Evolutionary conservation across 2,113 vertebrate species (phyloP).

Genomic region (Zootoca vivipara): DNA sequence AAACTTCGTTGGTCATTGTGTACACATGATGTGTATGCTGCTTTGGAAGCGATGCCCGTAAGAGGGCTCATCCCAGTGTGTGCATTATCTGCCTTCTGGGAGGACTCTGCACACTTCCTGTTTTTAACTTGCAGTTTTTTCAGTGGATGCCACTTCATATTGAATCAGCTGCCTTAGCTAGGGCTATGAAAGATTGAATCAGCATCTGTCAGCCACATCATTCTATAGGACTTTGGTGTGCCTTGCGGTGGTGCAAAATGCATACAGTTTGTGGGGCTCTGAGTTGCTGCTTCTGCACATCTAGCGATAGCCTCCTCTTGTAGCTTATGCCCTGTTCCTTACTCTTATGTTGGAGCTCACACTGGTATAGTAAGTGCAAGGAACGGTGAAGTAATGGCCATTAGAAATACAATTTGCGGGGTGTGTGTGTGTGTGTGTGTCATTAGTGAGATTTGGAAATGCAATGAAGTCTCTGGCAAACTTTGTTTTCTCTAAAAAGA

Average conservation of each 20-base stretch:
- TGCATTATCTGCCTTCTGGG: neutral
- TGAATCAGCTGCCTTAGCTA: conserved; percentile 13
- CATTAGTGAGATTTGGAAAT: neutral
- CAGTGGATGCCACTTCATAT: neutral
- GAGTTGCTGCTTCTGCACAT: neutral
- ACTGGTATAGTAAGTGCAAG: neutral
- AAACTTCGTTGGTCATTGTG: neutral
- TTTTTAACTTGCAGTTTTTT: neutral
- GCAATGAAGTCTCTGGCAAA: neutral
- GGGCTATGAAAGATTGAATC: conserved; percentile 23
- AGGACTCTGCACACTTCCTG: neutral
- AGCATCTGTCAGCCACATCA: conserved; percentile 3
- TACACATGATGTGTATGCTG: neutral
- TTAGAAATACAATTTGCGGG: neutral
- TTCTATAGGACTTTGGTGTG: neutral
- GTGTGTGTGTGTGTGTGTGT: neutral
- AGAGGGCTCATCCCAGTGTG: neutral
- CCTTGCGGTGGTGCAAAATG: conserved; percentile 13
- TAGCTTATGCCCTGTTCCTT: neutral
- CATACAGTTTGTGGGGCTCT: neutral
- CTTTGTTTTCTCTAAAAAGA: neutral
- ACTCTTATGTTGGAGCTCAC: neutral
- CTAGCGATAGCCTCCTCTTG: neutral
- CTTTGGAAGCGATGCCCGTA: neutral
- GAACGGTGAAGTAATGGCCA: neutral